Base-by-base conservation (phyloP, 2,113 vertebrate species). In the Meriones unguiculatus region DNA sequence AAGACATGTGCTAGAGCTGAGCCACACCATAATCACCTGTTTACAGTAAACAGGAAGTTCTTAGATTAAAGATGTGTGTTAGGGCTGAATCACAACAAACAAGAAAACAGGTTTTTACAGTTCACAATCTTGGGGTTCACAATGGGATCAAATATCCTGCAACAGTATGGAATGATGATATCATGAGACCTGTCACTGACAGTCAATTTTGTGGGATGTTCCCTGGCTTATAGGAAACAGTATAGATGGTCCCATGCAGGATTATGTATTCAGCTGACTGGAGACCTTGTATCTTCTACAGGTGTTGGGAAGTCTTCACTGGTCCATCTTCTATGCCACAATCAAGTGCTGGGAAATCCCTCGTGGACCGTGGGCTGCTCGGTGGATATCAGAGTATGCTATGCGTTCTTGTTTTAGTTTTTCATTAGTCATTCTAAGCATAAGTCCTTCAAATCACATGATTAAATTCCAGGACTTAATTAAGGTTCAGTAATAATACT, bases 301-400 rank as follows among this genome's bases (percentile, higher is more conserved):
- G 99, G 99, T 96, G 99, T 99, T 24, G 99, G 99, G 0, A 99
- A 99, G 22, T 99, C 99, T 3, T 99, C 99, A 5, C 98, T 99
- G 67, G 99, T 99, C 90, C 99, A 99, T 96, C 98, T 99, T 70
- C 93, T 99, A 0, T 99, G 99, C 97, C 99, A 99, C 77, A 99
- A 99, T 98, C 99, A 99, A 84, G 99, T 99, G 78, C 96, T 99
- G 97, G 99, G 99, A 96, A 99, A 99, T 97, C 99, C 99, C 0
- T 99, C 99, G 0, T 99, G 99, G 99, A 99, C 99, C 0, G 99
- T 99, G 64, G 99, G 99, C 95, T 99, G 99, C 94, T 99, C 99
- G 0, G 99, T 99, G 98, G 99, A 99, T 96, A 99, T 99, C 77
- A 98, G 99, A 99, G 99, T 99, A 99, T 98, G 99, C 98, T 99